These are phyloP conservation scores for Cheirogaleus major DNA, from an alignment of 2,797 vertebrate genomes.

Conservation along the genomic window DNA sequence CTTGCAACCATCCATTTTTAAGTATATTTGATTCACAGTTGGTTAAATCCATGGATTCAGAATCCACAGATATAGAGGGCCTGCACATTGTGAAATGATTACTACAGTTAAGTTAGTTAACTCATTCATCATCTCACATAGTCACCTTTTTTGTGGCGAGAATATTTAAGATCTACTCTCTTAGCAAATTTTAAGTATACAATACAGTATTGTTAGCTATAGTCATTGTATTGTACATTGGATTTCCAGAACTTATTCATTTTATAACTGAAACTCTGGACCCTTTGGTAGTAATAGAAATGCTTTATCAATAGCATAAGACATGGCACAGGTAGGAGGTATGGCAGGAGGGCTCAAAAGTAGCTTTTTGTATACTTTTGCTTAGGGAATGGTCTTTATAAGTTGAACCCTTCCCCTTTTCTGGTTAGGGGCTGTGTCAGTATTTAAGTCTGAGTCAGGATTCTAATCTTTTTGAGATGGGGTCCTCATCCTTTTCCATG, in stretches of 20 bases:
- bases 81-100: not conserved
- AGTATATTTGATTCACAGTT: not conserved
- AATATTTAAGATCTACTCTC: not conserved
- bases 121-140: not conserved
- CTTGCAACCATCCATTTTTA: not conserved
- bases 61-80: not conserved
- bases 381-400: not conserved
- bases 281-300: not conserved
- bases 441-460: not conserved
- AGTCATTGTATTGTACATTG: not conserved
- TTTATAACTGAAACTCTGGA: not conserved
- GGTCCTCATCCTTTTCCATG: not conserved
- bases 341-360: not conserved
- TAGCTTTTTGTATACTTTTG: not conserved
- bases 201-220: not conserved
- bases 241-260: not conserved
- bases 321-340: not conserved
- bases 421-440: not conserved
- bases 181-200: not conserved
- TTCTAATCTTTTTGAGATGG: slow-evolving; percentile 6
- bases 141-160: not conserved
- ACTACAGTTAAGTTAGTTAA: not conserved
- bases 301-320: not conserved
- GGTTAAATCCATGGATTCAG: not conserved
- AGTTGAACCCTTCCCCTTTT: not conserved